phyloP scores from a whole-genome alignment of 2,113 vertebrate species.

The Gnathonemus echidnorhynchus region DNA sequence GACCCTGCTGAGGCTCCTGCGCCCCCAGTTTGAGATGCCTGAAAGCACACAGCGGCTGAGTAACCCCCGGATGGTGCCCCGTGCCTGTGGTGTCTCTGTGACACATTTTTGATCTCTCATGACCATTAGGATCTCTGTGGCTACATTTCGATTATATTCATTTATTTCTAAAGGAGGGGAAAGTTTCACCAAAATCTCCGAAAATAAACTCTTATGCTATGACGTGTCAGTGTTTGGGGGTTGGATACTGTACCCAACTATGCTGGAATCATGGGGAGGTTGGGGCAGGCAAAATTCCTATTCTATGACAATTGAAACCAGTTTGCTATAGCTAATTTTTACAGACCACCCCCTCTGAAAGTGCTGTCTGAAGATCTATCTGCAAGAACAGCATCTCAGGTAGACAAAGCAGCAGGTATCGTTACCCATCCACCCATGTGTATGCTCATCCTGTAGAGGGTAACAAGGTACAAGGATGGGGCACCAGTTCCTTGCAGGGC shows the following conservation, averaged over 20 bases:
- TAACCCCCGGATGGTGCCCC: not conserved
- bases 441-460: not conserved
- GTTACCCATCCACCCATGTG: not conserved
- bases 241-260: not conserved
- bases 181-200: not conserved
- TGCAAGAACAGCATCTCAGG: not conserved
- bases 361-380: not conserved
- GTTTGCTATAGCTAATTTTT: not conserved
- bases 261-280: not conserved
- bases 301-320: not conserved
- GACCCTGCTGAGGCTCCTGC: not conserved
- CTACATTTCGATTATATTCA: slow-evolving; percentile 9
- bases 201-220: not conserved
- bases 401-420: not conserved
- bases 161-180: not conserved
- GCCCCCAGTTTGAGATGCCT: not conserved
- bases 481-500: not conserved
- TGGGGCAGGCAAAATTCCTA: not conserved
- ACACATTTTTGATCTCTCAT: slow-evolving; percentile 13
- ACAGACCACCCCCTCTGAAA: not conserved
- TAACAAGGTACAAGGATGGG: not conserved
- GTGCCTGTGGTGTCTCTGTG: not conserved
- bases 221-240: not conserved
- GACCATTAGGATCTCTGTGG: slow-evolving; percentile 11
- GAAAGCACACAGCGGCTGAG: slow-evolving; percentile 26